Conservation (phyloP, 2,797 vertebrate species). For the Halcyon smyrnensis region DNA sequence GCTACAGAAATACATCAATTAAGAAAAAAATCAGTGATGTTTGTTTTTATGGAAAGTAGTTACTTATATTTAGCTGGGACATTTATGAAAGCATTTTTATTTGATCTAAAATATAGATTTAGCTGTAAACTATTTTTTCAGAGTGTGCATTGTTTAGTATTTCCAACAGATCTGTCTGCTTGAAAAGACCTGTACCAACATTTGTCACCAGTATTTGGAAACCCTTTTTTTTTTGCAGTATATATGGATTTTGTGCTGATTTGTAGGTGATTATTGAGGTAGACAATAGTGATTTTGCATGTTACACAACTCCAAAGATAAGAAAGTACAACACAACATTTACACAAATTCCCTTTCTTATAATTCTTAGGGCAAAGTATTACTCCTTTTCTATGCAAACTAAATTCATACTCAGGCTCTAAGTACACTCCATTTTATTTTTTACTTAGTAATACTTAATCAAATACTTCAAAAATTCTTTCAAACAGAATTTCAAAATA, state of each 20-base stretch:
- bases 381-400: not conserved
- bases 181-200: not conserved
- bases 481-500: not conserved
- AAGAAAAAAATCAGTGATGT: not conserved
- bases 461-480: not conserved
- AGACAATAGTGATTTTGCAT: not conserved
- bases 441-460: not conserved
- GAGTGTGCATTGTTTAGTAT: not conserved
- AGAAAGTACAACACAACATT: not conserved
- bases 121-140: not conserved
- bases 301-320: not conserved
- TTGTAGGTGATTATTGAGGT: not conserved
- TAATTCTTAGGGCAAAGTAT: not conserved
- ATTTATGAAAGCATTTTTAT: not conserved
- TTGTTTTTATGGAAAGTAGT: not conserved
- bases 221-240: not conserved
- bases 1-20: not conserved
- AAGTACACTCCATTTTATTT: not conserved
- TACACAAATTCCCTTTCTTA: not conserved
- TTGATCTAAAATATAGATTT: not conserved
- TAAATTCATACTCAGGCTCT: not conserved
- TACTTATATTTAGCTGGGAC: not conserved
- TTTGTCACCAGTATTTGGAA: not conserved
- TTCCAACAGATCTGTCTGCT: not conserved
- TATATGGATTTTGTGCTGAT: not conserved